phyloP scores from a whole-genome alignment of 2,888 invertebrate genomes.

The Blera fallax region DNA sequence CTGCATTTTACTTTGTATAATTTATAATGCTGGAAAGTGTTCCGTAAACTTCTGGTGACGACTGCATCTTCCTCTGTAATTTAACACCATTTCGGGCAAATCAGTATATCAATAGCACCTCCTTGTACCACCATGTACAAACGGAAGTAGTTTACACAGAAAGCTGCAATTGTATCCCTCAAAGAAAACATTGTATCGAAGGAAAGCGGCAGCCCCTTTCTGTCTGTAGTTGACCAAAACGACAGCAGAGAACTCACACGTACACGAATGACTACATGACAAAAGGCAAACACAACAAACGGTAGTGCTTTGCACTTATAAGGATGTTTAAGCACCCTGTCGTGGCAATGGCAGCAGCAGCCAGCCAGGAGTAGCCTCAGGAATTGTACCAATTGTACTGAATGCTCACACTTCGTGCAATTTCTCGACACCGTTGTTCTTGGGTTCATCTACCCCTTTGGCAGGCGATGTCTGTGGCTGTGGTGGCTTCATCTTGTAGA shows the following conservation, averaged over 20 bases:
- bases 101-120: background rate
- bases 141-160: background rate
- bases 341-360: constrained; percentile 20
- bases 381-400: background rate
- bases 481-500: constrained; percentile 9
- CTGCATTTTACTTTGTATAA: too few relatives aligned
- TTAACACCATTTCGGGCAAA: background rate
- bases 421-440: constrained; percentile 6
- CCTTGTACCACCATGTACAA: background rate
- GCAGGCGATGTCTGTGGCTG: constrained; percentile 11
- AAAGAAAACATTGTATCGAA: background rate
- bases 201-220: background rate
- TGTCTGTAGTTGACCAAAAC: constrained; percentile 7
- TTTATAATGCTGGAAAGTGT: too few relatives aligned
- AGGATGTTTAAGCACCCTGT: constrained; percentile 16
- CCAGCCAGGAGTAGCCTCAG: constrained; percentile 24
- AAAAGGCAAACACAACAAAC: constrained; percentile 39
- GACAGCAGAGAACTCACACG: constrained; percentile 1
- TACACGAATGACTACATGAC: constrained; percentile 7
- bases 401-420: constrained; percentile 5
- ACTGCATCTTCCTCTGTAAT: background rate
- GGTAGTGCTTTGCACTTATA: constrained; percentile 9
- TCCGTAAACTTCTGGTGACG: too few relatives aligned
- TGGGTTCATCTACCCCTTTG: constrained; percentile 45
- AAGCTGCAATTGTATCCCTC: background rate